Conservation (phyloP, 2,888 invertebrate species). For the Epiperipatus broadwayi region DNA sequence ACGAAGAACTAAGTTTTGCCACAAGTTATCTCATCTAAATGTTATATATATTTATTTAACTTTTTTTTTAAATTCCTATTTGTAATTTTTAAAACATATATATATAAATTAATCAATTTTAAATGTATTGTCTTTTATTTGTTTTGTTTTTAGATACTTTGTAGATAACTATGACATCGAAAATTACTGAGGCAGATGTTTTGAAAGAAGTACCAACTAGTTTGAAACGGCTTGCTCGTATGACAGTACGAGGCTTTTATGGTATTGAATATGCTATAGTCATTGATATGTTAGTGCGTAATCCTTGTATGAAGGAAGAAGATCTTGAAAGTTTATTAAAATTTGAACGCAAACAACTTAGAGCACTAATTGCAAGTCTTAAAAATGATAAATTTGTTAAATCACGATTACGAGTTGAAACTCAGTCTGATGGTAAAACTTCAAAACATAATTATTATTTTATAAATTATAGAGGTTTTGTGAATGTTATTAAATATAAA, state of each 20-base stretch:
- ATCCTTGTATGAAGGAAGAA: constrained; percentile 52
- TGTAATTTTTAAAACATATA: no score
- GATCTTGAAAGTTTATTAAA: constrained; percentile 59
- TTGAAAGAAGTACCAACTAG: constrained; percentile 83
- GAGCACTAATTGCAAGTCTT: constrained; percentile 62
- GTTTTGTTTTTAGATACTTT: no score
- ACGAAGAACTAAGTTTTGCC: no score
- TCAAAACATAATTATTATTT: constrained; percentile 93
- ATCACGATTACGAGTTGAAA: constrained; percentile 75
- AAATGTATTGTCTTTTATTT: no score
- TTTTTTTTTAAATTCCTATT: no score
- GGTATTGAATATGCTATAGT: constrained; percentile 79
- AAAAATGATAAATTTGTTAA: constrained; percentile 84
- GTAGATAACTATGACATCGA: no score
- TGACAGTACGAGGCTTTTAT: constrained; percentile 82
- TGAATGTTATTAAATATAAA: constrained; percentile 93
- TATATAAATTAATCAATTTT: no score
- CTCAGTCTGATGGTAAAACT: constrained; percentile 77
- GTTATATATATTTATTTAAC: no score
- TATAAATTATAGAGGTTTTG: constrained; percentile 88
- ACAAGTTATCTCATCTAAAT: no score
- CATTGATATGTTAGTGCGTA: constrained; percentile 82
- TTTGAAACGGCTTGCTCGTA: constrained; percentile 63
- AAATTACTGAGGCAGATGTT: no score
- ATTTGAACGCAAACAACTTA: constrained; percentile 79